Conservation (phyloP, 2,797 vertebrate species). For the Muscicapa comitata region DNA sequence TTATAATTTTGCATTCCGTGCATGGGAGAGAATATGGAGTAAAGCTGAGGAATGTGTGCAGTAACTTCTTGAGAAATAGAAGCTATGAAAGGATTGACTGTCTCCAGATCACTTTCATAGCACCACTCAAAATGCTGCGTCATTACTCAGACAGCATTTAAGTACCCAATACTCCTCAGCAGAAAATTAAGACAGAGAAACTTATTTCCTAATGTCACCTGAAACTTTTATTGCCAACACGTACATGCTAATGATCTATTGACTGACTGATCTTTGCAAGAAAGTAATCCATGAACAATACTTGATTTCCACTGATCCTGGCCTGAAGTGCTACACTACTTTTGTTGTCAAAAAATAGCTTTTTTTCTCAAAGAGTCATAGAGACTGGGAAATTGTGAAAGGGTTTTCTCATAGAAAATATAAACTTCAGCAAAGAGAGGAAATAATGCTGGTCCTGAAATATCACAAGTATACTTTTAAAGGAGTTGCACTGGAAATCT, state of each 20-base stretch:
- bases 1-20: neutral
- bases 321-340: neutral
- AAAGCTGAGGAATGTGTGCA: neutral
- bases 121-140: neutral
- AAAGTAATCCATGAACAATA: neutral
- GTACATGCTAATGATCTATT: neutral
- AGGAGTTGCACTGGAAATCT: neutral
- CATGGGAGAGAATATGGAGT: neutral
- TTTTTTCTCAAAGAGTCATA: neutral
- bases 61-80: constrained; percentile 5
- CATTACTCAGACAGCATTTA: neutral
- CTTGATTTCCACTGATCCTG: neutral
- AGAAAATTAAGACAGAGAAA: neutral
- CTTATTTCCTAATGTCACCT: neutral
- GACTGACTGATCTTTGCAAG: neutral
- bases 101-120: neutral
- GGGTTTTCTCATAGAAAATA: neutral
- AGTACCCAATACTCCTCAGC: too few relatives aligned
- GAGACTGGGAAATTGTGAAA: neutral
- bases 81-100: neutral
- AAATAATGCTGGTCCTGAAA: neutral
- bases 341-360: neutral
- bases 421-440: neutral
- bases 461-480: neutral
- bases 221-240: neutral